Percentiles rank a stretch among this genome's conserved stretches.
These are phyloP conservation scores for Aptenodytes forsteri DNA, from an alignment of 2,113 vertebrate genomes.

Conservation along the genomic window DNA sequence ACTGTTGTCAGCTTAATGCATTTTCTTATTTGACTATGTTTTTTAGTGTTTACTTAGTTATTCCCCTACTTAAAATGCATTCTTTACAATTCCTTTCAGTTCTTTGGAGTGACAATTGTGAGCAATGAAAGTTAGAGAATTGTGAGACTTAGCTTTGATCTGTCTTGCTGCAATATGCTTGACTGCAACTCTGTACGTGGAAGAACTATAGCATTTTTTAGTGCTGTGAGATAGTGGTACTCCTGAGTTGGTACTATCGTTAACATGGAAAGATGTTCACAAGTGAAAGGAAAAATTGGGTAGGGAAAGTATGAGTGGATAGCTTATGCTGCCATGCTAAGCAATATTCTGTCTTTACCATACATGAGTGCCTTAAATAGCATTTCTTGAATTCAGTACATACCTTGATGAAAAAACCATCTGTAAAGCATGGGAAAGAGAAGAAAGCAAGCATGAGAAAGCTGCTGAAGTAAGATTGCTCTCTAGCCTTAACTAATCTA, in stretches of 20 bases:
- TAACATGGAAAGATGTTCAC: background rate
- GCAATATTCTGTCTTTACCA: background rate
- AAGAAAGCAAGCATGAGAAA: background rate
- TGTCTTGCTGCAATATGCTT: background rate
- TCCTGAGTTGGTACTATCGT: background rate
- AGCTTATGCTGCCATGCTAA: background rate
- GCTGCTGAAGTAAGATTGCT: background rate
- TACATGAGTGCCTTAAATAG: background rate
- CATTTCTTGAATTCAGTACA: background rate
- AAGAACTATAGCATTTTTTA: background rate
- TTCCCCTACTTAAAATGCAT: background rate
- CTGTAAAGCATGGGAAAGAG: background rate
- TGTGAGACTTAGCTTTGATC: background rate
- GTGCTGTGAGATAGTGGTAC: background rate
- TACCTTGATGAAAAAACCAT: background rate
- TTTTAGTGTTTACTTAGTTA: conserved; percentile 18
- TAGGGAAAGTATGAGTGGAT: background rate
- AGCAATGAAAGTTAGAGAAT: background rate
- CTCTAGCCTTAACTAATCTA: background rate
- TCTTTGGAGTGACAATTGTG: background rate
- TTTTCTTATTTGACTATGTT: background rate
- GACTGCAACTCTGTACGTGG: background rate
- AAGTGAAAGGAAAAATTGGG: background rate
- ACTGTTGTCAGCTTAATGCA: background rate
- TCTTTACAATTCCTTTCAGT: background rate